These are phyloP conservation scores for Crematogaster levior DNA, from an alignment of 2,888 invertebrate species.

Conservation along the genomic window DNA sequence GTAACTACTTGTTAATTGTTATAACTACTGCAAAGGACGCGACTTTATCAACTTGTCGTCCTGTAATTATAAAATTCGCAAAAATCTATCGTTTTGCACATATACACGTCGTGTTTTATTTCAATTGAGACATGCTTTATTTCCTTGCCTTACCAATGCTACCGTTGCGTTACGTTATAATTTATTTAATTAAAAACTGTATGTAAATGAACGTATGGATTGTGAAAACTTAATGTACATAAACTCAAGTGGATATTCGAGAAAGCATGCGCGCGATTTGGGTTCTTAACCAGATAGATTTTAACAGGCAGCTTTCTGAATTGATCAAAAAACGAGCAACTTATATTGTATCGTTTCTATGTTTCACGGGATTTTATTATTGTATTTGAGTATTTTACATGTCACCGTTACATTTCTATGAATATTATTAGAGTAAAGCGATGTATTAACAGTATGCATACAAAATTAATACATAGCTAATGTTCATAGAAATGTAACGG, in stretches of 20 bases:
- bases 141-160: neutral
- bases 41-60: conserved; percentile 3
- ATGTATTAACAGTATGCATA: neutral
- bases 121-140: conserved; percentile 1
- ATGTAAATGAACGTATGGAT: too few species aligned
- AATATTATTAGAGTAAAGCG: neutral
- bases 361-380: neutral
- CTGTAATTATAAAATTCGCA: conserved; percentile 3
- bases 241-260: neutral
- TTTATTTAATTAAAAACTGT: neutral
- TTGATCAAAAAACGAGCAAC: neutral
- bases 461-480: neutral
- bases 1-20: conserved; percentile 17
- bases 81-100: neutral
- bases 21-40: neutral
- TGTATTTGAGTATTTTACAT: neutral
- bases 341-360: neutral
- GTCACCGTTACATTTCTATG: neutral
- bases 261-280: neutral
- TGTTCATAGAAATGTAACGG: neutral
- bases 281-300: neutral
- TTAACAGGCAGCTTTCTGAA: neutral
- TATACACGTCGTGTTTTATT: neutral
- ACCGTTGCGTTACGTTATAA: neutral
- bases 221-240: neutral